phyloP scores from a whole-genome alignment of 2,797 vertebrate genomes.

The Scyliorhinus canicula region DNA sequence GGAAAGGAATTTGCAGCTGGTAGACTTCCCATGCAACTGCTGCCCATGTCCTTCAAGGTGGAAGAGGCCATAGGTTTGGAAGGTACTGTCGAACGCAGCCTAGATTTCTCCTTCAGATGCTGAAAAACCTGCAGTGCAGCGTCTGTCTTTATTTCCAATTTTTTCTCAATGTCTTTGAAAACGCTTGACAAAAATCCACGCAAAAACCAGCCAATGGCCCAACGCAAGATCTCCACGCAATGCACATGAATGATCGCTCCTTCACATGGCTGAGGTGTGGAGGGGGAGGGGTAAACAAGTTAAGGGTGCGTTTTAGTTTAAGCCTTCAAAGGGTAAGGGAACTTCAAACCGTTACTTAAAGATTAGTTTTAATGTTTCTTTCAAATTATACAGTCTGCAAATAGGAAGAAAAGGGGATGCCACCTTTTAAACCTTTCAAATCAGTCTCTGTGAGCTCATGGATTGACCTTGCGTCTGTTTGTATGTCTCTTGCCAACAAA shows the following conservation, averaged over 20 bases:
- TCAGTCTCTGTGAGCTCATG: constrained; percentile 50
- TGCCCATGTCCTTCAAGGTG: background rate
- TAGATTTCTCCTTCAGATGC: background rate
- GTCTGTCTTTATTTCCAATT: background rate
- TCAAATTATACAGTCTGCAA: background rate
- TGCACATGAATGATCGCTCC: too few relatives aligned
- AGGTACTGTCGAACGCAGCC: background rate
- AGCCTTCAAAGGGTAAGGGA: background rate
- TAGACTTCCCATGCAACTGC: background rate
- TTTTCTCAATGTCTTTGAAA: background rate
- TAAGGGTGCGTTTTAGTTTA: background rate
- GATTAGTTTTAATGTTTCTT: background rate
- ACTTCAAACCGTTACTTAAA: background rate
- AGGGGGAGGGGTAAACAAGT: background rate
- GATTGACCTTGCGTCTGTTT: constrained; percentile 70
- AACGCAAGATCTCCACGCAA: background rate
- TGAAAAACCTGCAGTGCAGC: background rate
- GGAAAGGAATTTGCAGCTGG: background rate
- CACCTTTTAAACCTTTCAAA: constrained; percentile 27
- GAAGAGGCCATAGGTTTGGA: background rate
- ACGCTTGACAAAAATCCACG: background rate
- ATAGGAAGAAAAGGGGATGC: background rate
- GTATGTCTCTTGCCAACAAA: constrained; percentile 69
- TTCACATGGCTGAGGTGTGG: background rate
- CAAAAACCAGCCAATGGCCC: background rate